Evolutionary conservation across 2,888 invertebrate genomes (phyloP), one percentile per base, ranked within the genome.

Genomic region (Rhaphigaster nebulosa): DNA sequence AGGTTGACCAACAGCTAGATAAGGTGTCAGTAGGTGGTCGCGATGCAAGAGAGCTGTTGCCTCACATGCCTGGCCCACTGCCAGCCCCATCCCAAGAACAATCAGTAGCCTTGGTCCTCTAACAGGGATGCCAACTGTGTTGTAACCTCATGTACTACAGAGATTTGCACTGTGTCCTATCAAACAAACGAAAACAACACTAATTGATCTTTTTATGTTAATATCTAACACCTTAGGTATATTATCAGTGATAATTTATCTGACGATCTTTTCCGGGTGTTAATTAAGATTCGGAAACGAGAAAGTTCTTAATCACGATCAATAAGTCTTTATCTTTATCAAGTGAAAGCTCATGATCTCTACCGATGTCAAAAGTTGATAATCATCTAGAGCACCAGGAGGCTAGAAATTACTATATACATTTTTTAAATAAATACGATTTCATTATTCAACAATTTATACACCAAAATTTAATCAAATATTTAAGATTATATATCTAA

Each of bases 41-140:
- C 84, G 45, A 84, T 84, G 84, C 84, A 84, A 84, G 23, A 84
- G 26, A 26, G 6, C 0, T 29, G 65, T 84, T 84, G 38, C 45
- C 84, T n/a, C 26, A 84, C 84, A 38, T 80, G 41, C 26, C 45
- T 84, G 84, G 45, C 84, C 26, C 12, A 18, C 45, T 45, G 84
- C 84, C 84, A 26, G 45, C 45, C 1, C 45, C 45, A 84, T 84
- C 84, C n/a, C 41, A 45, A 41, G 41, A 1, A 84, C 84, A 84
- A n/a, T n/a, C n/a, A n/a, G 26, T 84, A n/a, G 84, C 84, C 84
- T 84, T 84, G 84, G 84, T 41, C 84, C 38, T 84, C 84, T 45
- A 45, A 18, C 45, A 84, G 45, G 10, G 45, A 0, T 84, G 84
- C 84, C 84, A 84, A 84, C 84, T 84, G n/a, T 84, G 45, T 45